Evolutionary conservation across 2,113 vertebrate genomes (phyloP).

Genomic region (Fukomys damarensis): DNA sequence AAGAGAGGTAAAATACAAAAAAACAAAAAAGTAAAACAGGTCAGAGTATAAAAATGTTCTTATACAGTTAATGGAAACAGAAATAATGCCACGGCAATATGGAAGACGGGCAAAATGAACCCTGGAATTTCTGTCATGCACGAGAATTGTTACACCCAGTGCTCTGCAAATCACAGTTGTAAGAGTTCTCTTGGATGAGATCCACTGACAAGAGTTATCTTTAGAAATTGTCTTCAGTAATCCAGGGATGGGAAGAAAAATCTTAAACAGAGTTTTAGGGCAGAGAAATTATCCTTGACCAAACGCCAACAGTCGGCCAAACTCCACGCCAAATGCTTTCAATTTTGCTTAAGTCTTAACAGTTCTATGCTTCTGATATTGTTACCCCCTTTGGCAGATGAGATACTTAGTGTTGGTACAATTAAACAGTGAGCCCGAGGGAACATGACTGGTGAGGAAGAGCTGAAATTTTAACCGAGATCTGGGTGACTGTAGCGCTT

Average conservation of each 20-base stretch:
- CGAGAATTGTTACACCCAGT: not conserved
- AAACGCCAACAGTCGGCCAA: not conserved
- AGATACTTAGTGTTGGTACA: not conserved
- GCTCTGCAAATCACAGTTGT: not conserved
- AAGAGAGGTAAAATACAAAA: not conserved
- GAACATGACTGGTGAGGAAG: not conserved
- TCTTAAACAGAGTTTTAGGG: not conserved
- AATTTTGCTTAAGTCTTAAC: not conserved
- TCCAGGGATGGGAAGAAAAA: not conserved
- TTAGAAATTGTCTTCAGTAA: not conserved
- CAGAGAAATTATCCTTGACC: not conserved
- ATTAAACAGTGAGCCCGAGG: not conserved
- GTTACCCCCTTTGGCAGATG: not conserved
- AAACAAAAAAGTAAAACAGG: not conserved
- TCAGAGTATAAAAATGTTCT: not conserved
- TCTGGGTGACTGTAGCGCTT: not conserved
- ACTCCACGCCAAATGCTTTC: not conserved
- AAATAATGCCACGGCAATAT: not conserved
- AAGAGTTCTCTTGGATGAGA: not conserved
- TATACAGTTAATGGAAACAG: not conserved
- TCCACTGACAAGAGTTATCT: not conserved
- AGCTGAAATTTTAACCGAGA: not conserved
- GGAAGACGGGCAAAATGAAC: not conserved
- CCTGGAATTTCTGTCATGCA: not conserved
- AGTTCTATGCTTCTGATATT: not conserved